Conservation (phyloP, 2,797 vertebrate species). For the Cottoperca gobio region DNA sequence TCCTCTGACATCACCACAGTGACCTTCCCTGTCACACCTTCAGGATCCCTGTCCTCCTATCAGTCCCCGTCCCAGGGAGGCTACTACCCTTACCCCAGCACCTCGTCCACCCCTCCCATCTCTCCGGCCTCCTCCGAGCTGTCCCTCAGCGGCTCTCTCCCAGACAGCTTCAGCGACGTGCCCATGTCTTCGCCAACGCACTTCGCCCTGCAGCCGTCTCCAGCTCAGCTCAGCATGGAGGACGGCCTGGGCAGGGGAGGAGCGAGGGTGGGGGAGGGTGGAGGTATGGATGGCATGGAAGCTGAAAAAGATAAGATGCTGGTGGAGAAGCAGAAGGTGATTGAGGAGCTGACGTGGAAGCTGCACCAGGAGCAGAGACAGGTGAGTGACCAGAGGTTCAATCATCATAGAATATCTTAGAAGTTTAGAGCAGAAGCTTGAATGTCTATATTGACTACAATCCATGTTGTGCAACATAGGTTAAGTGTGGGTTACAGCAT, state of each 20-base stretch:
- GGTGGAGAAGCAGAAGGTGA: slow-evolving; percentile 99
- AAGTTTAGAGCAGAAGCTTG: too few species aligned
- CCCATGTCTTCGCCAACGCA: slow-evolving; percentile 92
- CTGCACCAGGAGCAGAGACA: slow-evolving; percentile 97
- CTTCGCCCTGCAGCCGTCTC: slow-evolving; percentile 90
- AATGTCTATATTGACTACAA: too few species aligned
- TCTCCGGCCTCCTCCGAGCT: slow-evolving; percentile 96
- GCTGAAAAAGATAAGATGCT: slow-evolving; percentile 98
- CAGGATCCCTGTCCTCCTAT: slow-evolving; percentile 87
- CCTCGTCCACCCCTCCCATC: slow-evolving; percentile 95
- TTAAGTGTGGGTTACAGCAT: too few species aligned
- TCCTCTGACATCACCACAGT: slow-evolving; percentile 93
- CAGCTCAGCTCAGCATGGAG: slow-evolving; percentile 84
- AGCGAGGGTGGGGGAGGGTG: slow-evolving; percentile 78
- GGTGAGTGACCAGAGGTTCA: slow-evolving; percentile 60
- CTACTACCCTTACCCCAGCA: slow-evolving; percentile 95
- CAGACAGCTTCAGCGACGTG: slow-evolving; percentile 94
- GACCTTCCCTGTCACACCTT: slow-evolving; percentile 93
- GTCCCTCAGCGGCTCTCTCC: slow-evolving; percentile 92
- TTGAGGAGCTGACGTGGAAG: slow-evolving; percentile 98
- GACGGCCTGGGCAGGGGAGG: slow-evolving; percentile 85
- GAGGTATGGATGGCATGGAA: slow-evolving; percentile 86
- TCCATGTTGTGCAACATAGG: too few species aligned
- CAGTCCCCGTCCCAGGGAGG: slow-evolving; percentile 91
- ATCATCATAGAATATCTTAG: too few species aligned